Base-by-base conservation (phyloP, 2,797 vertebrate genomes). In the Saxicola maurus region DNA sequence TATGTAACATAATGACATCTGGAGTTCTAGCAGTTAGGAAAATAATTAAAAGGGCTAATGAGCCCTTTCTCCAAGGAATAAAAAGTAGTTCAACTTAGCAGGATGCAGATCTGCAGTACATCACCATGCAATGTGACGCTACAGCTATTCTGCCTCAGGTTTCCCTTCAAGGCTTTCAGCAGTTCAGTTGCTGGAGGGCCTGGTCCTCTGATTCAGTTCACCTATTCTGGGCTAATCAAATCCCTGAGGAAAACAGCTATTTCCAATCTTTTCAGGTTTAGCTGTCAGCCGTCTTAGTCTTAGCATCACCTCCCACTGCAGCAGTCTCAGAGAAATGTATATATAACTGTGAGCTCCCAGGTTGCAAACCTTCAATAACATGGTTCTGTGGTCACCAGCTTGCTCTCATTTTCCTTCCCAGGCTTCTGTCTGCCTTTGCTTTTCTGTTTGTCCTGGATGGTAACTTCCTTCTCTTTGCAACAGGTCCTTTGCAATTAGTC, bases 11-110 rank as follows among this genome's bases (percentile, higher is more conserved):
- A 86, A 80, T 35, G 76, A 78, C 88, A 87, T 89, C 88, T 80
- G 75, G 80, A 89, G 68, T 79, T 91, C 79, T 92, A 81, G 65
- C 3, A 3, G 85, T 75, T 85, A 87, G 62, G 69, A 71, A 91
- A 94, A 93, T 91, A 91, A 90, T 94, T 95, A 92, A 74, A 73
- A 91, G 89, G 81, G 59, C 85, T 96, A 94, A 95, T 94, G 93
- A 91, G 87, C 30, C 84, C 80, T 91, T 85, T 93, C 92, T 86
- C 84, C 74, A 75, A 77, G 76, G 82, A 67, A 91, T 90, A 57
- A 60, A 93, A 89, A 92, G 59, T 88, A 91, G 91, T 79, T 92
- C 91, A 90, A 7, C 45, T 38, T n/a, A 45, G 64, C 74, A 28
- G 71, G 86, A 62, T 84, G 92, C 62, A 48, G 88, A 64, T 65